Evolutionary conservation across 1,140 invertebrate species (phyloP), one percentile per base, ranked within the genome.

Genomic region (Euura lappo): DNA sequence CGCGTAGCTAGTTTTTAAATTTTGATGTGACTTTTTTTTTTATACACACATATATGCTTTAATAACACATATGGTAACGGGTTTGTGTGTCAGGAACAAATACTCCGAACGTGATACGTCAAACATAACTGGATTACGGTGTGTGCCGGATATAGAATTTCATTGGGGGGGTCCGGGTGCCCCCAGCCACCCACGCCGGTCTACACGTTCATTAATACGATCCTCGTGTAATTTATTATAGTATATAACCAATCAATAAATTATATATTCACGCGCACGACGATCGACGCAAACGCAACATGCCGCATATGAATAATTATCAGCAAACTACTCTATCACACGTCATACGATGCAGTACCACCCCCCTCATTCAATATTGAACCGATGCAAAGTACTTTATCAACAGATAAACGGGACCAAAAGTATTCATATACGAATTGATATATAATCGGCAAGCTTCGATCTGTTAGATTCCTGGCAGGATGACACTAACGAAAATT

Each of bases 31-130:
- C 47, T 11, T 11, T 51, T 45, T 42, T 44, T 51, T 44, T 51
- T 44, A 44, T 44, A 6, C 13, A 7, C 46, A 69, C 2, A 47
- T 70, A 46, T 70, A 60, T 60, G 51, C 51, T 60, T 60, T 60
- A 60, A 60, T 60, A 51, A 51, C 11, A 51, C 11, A 51, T 1
- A 51, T 51, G 11, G 11, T 51, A n/a, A 6, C 51, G 8, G 51
- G 51, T 60, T 28, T 60, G 51, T 60, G 51, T 60, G 51, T 60
- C 51, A 60, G 51, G 51, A 60, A 60, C 51, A 60, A 60, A 60
- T 60, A 60, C 51, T 8, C 51, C 13, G 8, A 60, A 60, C 51
- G 51, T 60, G 51, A 60, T 60, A 60, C 51, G 51, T 60, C 51
- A 60, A 60, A 60, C 51, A 60, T 60, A 0, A 28, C 1, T 5